Base-by-base conservation (phyloP, 2,113 vertebrate genomes). In the Hepsetus odoe region DNA sequence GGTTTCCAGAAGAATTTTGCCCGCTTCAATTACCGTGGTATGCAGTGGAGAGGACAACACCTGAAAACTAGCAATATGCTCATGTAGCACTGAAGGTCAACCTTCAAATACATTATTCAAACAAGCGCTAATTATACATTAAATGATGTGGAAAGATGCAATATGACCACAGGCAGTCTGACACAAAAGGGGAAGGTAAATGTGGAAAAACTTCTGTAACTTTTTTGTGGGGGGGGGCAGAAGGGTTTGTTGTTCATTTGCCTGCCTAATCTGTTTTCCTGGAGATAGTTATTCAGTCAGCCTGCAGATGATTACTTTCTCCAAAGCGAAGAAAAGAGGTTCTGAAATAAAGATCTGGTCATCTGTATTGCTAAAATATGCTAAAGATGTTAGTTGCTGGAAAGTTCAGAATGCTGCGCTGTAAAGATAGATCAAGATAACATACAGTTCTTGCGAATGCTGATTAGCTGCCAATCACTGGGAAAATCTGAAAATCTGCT, bases 71-170 rank as follows among this genome's bases (percentile, higher is more conserved):
- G 68, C 86, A 83, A 64, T 74, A 68, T 79, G 81, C 77, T 82
- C 87, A 10, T 61, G 56, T 53, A 51, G 72, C 59, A 56, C 77
- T 83, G 71, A 72, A 85, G 81, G 84, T 85, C 81, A 85, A 81
- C 69, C 42, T 64, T 59, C 59, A 49, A 74, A 81, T 81, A 33
- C 70, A 80, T 81, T 83, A 79, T 84, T 84, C 88, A 92, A 90
- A 90, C 82, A 79, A 76, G 65, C 88, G 77, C 83, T 89, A 89
- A 91, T 91, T 90, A 92, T 87, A 76, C 88, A 86, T 84, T 89
- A 91, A 92, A 92, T 91, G 86, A 89, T 90, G 91, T 91, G 92
- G 92, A 92, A 92, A 90, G 90, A 90, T 87, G 83, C 86, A 84
- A 70, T 80, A 89, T 88, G 87, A 81, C 86, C 82, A 35, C 82